These are phyloP conservation scores for Diphyllodes magnificus DNA, from an alignment of 2,113 vertebrate genomes.

Conservation along the genomic window DNA sequence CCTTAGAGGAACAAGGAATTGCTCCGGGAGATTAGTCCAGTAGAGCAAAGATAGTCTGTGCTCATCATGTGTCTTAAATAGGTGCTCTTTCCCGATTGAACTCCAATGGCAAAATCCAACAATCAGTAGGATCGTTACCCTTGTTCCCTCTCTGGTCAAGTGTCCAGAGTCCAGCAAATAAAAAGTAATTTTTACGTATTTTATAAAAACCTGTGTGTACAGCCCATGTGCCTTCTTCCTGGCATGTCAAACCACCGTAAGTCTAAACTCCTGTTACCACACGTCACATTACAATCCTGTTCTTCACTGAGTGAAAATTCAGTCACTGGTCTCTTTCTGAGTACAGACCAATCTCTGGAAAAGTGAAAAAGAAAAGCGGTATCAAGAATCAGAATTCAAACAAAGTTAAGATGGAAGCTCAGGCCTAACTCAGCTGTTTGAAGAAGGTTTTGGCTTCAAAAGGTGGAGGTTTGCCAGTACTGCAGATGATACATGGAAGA, in stretches of 20 bases:
- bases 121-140: background rate
- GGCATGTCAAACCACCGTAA: background rate
- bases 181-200: accelerated
- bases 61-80: background rate
- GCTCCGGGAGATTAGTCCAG: background rate
- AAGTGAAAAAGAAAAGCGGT: background rate
- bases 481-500: background rate
- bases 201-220: background rate
- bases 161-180: background rate
- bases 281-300: accelerated
- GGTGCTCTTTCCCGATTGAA: accelerated
- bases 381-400: background rate
- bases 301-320: background rate
- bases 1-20: background rate
- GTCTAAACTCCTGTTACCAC: background rate
- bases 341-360: background rate
- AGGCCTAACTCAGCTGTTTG: background rate
- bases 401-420: background rate
- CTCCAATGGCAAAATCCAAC: background rate
- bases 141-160: background rate
- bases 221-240: background rate
- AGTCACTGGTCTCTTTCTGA: background rate
- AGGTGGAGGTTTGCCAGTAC: background rate
- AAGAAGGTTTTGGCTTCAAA: background rate
- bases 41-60: background rate